Percentiles rank a stretch among this genome's conserved stretches.
phyloP scores from a whole-genome alignment of 2,797 vertebrate genomes.

The Ptychadena robeensis region DNA sequence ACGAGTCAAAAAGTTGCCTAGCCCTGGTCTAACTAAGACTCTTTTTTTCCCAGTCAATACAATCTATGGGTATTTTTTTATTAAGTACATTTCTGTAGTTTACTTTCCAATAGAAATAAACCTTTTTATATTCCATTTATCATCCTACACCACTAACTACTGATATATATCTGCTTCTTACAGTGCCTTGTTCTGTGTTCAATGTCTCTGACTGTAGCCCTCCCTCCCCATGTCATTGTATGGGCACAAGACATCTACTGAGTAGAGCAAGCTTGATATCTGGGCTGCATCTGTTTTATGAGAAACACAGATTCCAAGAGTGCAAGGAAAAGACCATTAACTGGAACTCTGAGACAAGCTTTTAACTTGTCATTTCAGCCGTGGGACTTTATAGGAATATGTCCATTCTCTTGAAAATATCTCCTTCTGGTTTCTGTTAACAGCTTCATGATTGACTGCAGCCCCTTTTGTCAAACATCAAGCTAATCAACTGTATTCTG shows the following conservation, averaged over 20 bases:
- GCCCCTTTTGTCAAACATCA: too few relatives aligned
- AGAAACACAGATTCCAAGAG: slow-evolving; percentile 40
- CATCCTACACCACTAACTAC: slow-evolving; percentile 44
- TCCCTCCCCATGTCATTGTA: slow-evolving; percentile 54
- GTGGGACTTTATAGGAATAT: background rate
- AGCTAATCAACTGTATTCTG: too few relatives aligned
- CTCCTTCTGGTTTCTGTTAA: too few relatives aligned
- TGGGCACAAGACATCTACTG: slow-evolving; percentile 64
- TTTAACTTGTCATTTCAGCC: background rate
- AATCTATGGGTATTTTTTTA: background rate
- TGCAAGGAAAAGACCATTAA: slow-evolving; percentile 33
- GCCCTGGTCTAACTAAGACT: background rate
- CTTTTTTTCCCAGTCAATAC: background rate
- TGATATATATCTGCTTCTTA: slow-evolving; percentile 58
- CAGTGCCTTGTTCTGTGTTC: slow-evolving; percentile 64
- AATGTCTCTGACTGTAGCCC: slow-evolving; percentile 65
- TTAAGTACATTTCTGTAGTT: background rate
- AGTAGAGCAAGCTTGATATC: slow-evolving; percentile 56
- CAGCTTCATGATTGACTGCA: background rate
- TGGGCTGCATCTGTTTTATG: slow-evolving; percentile 53
- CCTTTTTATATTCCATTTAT: background rate
- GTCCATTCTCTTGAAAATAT: too few relatives aligned
- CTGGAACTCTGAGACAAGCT: background rate
- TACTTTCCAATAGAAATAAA: background rate
- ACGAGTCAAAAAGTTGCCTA: too few relatives aligned